Evolutionary conservation across 2,888 invertebrate genomes (phyloP), one percentile per base, ranked within the genome.

Genomic region (Piscicola geometra): DNA sequence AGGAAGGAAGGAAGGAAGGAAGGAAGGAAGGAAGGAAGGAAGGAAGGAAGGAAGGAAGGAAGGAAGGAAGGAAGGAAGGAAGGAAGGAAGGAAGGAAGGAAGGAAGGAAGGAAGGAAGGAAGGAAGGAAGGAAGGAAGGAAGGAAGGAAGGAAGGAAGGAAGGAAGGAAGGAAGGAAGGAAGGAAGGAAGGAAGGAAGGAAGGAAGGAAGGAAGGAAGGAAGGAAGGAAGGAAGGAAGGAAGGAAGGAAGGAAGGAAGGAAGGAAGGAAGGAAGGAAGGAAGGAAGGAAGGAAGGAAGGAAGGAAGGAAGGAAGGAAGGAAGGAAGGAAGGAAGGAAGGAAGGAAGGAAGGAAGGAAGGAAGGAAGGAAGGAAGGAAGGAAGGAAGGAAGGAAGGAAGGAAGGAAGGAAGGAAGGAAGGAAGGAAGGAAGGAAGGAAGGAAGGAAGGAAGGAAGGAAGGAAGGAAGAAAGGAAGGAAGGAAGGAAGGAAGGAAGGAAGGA

Each of bases 1-100:
- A 64, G 64, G 64, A 15, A 64, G 64, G 64, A 15, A 64, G 64
- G 64, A 15, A 64, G 64, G 64, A 25, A 64, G 64, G 64, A 15
- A 64, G 64, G 64, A 15, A 64, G 64, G 64, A 15, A 64, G 64
- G 64, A 15, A 64, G 64, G 64, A 15, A 64, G 64, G 64, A 15
- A 64, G 64, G 64, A 15, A 64, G 64, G 64, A 15, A 64, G 64
- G 64, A 15, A 64, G 64, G 64, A 15, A 64, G 64, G 64, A 15
- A 64, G 64, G 64, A 15, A 64, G 64, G 64, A 15, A 64, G 64
- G 64, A 15, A 64, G 64, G 64, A 15, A 64, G 64, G 64, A 15
- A 64, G 64, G 64, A 15, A 64, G 64, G 64, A 15, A 64, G 64
- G 64, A 15, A 64, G 64, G 64, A 15, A 64, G 64, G 64, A 15